Evolutionary conservation across 2,113 vertebrate genomes (phyloP).

Genomic region (Anseranas semipalmata): DNA sequence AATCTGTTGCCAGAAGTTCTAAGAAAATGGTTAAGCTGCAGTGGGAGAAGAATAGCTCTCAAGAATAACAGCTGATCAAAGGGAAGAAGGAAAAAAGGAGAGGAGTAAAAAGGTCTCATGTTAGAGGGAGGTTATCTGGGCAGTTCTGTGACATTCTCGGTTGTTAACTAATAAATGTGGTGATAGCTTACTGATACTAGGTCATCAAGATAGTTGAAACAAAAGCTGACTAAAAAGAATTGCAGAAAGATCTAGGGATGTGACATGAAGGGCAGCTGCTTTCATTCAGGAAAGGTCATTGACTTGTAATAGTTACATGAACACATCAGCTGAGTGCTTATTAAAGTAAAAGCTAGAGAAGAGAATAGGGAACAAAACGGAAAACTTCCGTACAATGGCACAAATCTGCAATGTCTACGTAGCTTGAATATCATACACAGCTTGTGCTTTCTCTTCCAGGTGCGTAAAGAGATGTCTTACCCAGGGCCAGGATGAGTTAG

Average conservation of each 20-base stretch:
- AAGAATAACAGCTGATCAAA: neutral
- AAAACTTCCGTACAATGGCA: neutral
- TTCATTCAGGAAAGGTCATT: neutral
- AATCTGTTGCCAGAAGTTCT: neutral
- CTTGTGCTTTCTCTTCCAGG: neutral
- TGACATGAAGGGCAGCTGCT: neutral
- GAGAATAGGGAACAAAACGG: neutral
- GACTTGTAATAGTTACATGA: neutral
- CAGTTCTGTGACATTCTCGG: neutral
- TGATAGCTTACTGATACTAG: neutral
- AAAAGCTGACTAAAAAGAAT: neutral
- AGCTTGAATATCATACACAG: neutral
- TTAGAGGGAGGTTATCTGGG: neutral
- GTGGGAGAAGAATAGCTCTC: neutral
- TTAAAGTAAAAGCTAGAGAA: neutral
- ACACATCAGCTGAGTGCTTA: neutral
- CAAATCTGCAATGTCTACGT: neutral
- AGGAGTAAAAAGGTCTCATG: neutral
- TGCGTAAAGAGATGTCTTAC: rapidly evolving
- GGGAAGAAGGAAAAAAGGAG: too few relatives aligned
- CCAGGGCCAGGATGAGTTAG: neutral
- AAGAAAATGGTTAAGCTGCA: neutral
- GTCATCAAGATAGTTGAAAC: neutral
- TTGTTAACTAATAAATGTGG: neutral
- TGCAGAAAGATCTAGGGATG: neutral